Base-by-base conservation (phyloP, 2,888 invertebrate genomes). In the Ligdia adustata region DNA sequence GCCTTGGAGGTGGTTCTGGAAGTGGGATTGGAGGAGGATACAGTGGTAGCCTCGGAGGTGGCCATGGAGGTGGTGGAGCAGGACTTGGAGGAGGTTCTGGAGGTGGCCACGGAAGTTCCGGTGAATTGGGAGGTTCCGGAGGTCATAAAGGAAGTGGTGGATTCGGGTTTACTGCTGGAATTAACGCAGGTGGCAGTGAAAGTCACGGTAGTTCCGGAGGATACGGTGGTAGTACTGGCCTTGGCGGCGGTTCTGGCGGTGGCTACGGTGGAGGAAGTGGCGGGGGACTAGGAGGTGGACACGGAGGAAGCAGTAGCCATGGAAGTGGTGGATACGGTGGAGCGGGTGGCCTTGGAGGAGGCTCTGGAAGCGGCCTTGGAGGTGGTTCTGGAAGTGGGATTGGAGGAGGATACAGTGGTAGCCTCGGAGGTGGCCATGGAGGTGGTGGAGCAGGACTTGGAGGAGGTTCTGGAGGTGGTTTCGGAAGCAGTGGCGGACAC, bases 231-330 rank as follows among this genome's bases (percentile, higher is more conserved):
- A 41, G 58, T 3, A 49, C 43, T 0, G 42, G 42, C 5, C 37
- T 55, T 13, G 45, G 48, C 2, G 40, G 49, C 3, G 57, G 60
- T 4, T 31, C 62, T 42, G 54, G 53, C 55, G 53, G 60, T 39
- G 54, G 75, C 59, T 9, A n/a, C 58, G 70, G 67, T 26, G 62
- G 69, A 22, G 70, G 66, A 1, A 24, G 22, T 7, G 62, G 64
- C 6, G 77, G 79, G 7, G 77, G 77, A 32, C 72, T 72, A 45
- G 75, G 78, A 4, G 47, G 56, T 16, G 55, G 59, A 5, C 22
- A 50, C 29, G 43, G 59, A 6, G 29, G 35, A 4, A 2, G 15
- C 31, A 14, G 20, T 2, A n/a, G 22, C 22, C 22, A 22, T 4
- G 61, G 63, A 9, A 32, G 24, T 7, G 46, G 45, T 11, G 57